phyloP scores from a whole-genome alignment of 2,113 vertebrate genomes.

The Caranx melampygus region DNA sequence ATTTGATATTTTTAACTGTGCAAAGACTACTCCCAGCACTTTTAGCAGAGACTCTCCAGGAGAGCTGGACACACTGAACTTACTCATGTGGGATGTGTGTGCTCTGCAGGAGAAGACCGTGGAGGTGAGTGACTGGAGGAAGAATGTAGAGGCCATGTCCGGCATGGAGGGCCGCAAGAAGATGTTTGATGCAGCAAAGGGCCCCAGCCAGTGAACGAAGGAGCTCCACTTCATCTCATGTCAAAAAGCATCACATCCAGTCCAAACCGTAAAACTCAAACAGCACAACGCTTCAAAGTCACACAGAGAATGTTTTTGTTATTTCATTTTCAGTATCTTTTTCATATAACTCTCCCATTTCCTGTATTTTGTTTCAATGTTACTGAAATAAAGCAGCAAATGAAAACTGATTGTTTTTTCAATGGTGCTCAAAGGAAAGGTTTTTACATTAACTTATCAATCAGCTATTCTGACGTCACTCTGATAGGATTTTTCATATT shows the following conservation, averaged over 20 bases:
- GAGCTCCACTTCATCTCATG: background rate
- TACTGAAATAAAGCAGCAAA: conserved; percentile 39
- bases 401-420: background rate
- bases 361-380: conserved; percentile 4
- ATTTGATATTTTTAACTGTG: no score
- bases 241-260: background rate
- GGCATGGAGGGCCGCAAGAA: conserved; percentile 94
- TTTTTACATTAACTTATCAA: background rate
- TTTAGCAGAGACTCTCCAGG: background rate
- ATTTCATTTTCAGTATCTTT: background rate
- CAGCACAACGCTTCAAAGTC: background rate
- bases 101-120: conserved; percentile 72
- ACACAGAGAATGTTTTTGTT: background rate
- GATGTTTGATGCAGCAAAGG: conserved; percentile 89
- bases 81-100: no score
- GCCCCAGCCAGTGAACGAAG: conserved; percentile 64
- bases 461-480: background rate
- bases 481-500: background rate
- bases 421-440: background rate
- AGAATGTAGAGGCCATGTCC: conserved; percentile 94
- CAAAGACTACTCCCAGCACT: background rate
- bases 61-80: background rate
- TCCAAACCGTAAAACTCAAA: background rate
- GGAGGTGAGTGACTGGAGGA: conserved; percentile 92
- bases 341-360: background rate